Evolutionary conservation across 2,797 vertebrate species (phyloP).

Genomic region (Phrynocephalus guinanensis): DNA sequence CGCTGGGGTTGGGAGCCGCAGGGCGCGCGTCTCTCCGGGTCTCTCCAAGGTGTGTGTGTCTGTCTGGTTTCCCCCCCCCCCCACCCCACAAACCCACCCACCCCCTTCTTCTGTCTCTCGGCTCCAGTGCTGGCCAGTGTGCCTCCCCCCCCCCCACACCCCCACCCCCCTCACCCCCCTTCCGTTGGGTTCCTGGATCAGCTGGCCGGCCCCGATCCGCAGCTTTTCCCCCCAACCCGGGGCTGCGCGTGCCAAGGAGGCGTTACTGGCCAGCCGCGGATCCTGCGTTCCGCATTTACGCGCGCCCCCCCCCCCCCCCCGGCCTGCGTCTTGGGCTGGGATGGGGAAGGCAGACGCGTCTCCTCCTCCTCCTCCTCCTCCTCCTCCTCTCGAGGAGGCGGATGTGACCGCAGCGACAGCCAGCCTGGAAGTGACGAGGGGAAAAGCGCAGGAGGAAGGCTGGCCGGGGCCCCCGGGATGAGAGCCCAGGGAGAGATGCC

Average conservation of each 20-base stretch:
- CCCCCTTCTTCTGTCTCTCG: no score
- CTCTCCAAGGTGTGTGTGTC: not conserved
- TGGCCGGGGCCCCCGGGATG: no score
- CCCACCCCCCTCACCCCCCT: no score
- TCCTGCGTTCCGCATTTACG: not conserved
- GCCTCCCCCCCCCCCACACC: not conserved
- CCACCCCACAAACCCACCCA: no score
- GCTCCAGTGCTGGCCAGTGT: not conserved
- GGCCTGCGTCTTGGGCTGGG: no score
- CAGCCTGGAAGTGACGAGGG: not conserved
- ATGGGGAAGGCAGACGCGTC: not conserved
- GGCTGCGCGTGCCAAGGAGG: not conserved
- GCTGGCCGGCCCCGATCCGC: not conserved
- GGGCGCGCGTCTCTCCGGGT: not conserved
- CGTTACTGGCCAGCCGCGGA: no score
- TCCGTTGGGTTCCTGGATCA: no score
- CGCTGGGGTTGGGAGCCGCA: no score
- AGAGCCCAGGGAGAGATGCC: no score
- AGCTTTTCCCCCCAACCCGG: not conserved
- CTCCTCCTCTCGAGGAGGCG: constrained; percentile 22
- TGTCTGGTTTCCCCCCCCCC: no score
- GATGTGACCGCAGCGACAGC: constrained; percentile 26
- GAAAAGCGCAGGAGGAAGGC: not conserved
- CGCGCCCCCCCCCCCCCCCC: not conserved
- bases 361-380: not conserved